phyloP scores from a whole-genome alignment of 2,888 invertebrate genomes.

The Eupithecia abbreviata region DNA sequence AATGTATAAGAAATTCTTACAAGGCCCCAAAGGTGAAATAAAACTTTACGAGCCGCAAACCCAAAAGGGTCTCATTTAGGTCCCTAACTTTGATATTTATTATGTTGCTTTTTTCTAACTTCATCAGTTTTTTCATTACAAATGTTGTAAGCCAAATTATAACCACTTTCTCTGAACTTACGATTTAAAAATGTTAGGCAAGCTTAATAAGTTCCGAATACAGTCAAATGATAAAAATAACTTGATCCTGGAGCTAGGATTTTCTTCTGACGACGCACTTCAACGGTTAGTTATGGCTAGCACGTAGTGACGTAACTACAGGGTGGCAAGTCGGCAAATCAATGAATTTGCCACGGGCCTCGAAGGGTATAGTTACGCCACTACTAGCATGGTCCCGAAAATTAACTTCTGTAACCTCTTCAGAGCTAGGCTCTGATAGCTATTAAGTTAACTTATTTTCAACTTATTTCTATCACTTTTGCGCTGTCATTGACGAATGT shows the following conservation, averaged over 20 bases:
- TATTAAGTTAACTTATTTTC: too few species aligned
- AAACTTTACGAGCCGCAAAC: not conserved
- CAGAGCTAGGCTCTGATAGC: too few species aligned
- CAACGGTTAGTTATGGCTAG: too few species aligned
- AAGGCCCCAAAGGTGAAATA: not conserved
- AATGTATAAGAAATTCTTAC: not conserved
- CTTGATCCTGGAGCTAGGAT: not conserved
- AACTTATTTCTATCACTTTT: not conserved
- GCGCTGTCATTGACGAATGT: not conserved
- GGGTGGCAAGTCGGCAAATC: too few species aligned
- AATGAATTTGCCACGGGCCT: too few species aligned
- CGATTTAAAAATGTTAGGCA: not conserved
- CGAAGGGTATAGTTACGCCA: too few species aligned
- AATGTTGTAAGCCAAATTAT: not conserved
- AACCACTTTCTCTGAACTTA: not conserved
- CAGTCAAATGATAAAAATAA: not conserved
- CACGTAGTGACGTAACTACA: too few species aligned
- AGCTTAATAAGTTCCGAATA: not conserved
- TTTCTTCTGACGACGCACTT: not conserved
- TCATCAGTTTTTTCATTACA: not conserved
- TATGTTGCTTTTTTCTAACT: not conserved
- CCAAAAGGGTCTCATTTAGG: not conserved
- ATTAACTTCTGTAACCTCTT: too few species aligned
- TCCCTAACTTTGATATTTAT: too few species aligned
- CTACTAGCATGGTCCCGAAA: too few species aligned